These are phyloP conservation scores for Equus quagga DNA, from an alignment of 2,113 vertebrate genomes.

Conservation along the genomic window DNA sequence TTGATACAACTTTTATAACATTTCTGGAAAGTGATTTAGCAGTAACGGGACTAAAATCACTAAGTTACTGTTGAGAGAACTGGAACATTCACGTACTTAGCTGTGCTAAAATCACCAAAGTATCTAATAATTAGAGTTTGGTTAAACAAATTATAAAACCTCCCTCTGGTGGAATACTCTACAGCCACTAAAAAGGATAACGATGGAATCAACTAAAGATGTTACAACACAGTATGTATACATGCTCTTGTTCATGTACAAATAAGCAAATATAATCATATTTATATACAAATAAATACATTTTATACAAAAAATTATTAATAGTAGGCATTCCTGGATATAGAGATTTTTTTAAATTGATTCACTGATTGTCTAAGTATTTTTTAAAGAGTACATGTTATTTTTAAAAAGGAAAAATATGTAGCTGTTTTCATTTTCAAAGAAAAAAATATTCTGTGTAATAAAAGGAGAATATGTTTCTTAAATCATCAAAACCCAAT, in stretches of 20 bases:
- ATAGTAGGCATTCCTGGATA: not conserved
- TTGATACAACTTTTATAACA: not conserved
- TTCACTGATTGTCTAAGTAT: not conserved
- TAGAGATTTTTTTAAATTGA: not conserved
- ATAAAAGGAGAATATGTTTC: not conserved
- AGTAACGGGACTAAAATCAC: not conserved
- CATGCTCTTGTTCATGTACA: not conserved
- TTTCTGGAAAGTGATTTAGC: not conserved
- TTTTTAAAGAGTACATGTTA: not conserved
- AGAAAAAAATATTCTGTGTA: not conserved
- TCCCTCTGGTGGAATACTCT: not conserved
- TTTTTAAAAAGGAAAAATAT: not conserved
- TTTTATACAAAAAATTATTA: not conserved
- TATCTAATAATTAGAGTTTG: not conserved
- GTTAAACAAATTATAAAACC: not conserved
- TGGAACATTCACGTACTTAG: not conserved
- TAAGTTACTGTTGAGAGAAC: not conserved
- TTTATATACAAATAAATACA: not conserved
- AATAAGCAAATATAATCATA: not conserved
- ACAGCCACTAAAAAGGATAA: not conserved
- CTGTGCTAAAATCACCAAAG: not conserved
- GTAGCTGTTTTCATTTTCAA: not conserved
- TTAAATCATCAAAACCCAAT: not conserved
- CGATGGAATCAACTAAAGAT: not conserved
- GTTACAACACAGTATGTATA: not conserved